Conservation (phyloP, 2,888 invertebrate species). For the Hirtodrosophila histrioides region DNA sequence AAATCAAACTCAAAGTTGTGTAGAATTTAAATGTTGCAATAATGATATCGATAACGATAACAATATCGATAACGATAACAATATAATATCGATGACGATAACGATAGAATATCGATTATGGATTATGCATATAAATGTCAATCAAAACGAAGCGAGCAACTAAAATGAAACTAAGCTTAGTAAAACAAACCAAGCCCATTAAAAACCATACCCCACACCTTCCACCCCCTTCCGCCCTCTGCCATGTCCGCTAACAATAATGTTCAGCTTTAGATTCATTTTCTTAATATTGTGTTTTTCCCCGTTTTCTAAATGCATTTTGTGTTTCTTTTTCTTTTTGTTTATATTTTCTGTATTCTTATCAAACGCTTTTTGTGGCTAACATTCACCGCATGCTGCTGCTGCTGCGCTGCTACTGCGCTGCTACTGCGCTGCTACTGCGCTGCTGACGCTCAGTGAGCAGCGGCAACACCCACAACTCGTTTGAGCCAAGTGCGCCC, state of each 20-base stretch:
- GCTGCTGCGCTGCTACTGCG: conserved; percentile 16
- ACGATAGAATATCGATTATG: too few relatives aligned
- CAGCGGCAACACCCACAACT: conserved; percentile 73
- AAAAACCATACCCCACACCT: neutral
- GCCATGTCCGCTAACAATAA: neutral
- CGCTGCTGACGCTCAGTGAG: too few relatives aligned
- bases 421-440: conserved; percentile 13
- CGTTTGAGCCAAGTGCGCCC: conserved; percentile 77
- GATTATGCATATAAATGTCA: conserved; percentile 21
- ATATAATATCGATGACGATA: conserved; percentile 14
- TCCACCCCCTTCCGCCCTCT: neutral
- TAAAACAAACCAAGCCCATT: conserved; percentile 9
- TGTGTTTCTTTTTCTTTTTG: conserved; percentile 36
- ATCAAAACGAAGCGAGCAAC: conserved; percentile 36
- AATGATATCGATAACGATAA: conserved; percentile 14
- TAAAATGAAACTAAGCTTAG: conserved; percentile 46
- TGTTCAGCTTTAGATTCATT: conserved; percentile 28
- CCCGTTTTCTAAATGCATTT: conserved; percentile 43
- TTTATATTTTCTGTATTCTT: conserved; percentile 29
- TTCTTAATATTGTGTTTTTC: conserved; percentile 7
- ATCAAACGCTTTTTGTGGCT: conserved; percentile 65
- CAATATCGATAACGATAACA: conserved; percentile 27
- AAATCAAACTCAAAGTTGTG: conserved; percentile 70
- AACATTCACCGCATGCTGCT: conserved; percentile 44
- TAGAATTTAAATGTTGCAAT: conserved; percentile 61